Evolutionary conservation across 2,113 vertebrate genomes (phyloP), one percentile per base, ranked within the genome.

Genomic region (Loxodonta africana): DNA sequence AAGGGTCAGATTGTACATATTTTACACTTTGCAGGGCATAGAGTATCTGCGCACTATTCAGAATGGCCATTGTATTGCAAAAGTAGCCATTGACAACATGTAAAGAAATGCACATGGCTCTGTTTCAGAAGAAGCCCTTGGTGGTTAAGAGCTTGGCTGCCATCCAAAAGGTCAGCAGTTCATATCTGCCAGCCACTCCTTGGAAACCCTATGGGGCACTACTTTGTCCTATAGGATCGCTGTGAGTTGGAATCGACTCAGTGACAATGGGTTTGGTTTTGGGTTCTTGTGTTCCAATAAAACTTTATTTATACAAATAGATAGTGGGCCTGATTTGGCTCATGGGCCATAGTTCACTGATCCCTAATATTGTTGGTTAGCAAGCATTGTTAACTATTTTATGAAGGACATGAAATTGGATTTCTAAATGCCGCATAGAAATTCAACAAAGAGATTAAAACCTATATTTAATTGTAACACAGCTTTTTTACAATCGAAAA

Each of bases 361-460:
- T 85, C 28, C 71, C 51, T 76, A 1, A 23, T 80, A 57, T 20
- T 44, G 6, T 73, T 83, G n/a, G 7, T 46, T 89, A 69, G 25
- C 23, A 85, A 63, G 23, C 46, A 74, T 57, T 83, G 1, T 87
- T 48, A 69, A 53, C 20, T 86, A 73, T 86, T 89, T 92, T 53
- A 93, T 48, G 6, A 85, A 77, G 48, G 41, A 83, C 6, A 26
- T 81, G 9, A 94, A 95, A 65, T 71, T 77, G 48, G 6, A 53
- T 63, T 83, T 28, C n/a, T 91, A 82, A 71, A 83, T 5, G 12
- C 63, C 57, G 67, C 53, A 69, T n/a, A 51, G 25, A 86, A 48
- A 95, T 95, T n/a, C 12, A 83, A 83, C 2, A 82, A 48, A 11
- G 88, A 95, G 73, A 83, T 89, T 78, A 44, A 88, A 77, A 88